Evolutionary conservation across 2,888 invertebrate genomes (phyloP).

Genomic region (Eumerus sabulonum): DNA sequence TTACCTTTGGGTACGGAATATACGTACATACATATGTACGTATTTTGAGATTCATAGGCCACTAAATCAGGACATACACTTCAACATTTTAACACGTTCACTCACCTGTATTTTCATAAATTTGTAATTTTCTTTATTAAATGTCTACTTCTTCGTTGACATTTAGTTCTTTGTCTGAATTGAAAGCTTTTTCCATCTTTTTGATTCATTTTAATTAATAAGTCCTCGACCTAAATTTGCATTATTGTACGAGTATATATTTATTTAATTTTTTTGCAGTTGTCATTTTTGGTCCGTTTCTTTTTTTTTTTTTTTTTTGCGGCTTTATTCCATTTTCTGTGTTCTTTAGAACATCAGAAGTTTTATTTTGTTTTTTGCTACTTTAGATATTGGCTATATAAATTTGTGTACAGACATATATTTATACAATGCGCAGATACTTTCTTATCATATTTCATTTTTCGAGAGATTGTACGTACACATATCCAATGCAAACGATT

Average conservation of each 20-base stretch:
- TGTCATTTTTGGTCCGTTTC: conserved; percentile 17
- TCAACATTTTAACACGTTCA: too few relatives aligned
- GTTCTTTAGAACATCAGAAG: conserved; percentile 25
- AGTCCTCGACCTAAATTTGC: conserved; percentile 58
- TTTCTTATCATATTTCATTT: too few relatives aligned
- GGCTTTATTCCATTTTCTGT: conserved; percentile 9
- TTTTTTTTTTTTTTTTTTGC: conserved; percentile 21
- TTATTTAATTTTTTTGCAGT: conserved; percentile 45
- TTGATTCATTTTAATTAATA: conserved; percentile 47
- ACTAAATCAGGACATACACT: too few relatives aligned
- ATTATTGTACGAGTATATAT: conserved; percentile 44
- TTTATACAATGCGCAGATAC: too few relatives aligned
- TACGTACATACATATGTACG: too few relatives aligned
- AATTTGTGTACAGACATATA: too few relatives aligned
- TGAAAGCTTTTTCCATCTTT: conserved; percentile 24
- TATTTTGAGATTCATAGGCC: too few relatives aligned
- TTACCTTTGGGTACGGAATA: too few relatives aligned
- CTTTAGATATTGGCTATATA: too few relatives aligned
- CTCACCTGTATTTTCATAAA: conserved; percentile 47
- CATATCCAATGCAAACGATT: too few relatives aligned
- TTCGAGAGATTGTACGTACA: too few relatives aligned
- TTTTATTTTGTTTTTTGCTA: too few relatives aligned
- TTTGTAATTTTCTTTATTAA: conserved; percentile 57
- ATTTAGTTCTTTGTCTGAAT: conserved; percentile 24
- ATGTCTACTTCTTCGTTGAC: conserved; percentile 43